Evolutionary conservation across 2,113 vertebrate species (phyloP).

Genomic region (Passer montanus): DNA sequence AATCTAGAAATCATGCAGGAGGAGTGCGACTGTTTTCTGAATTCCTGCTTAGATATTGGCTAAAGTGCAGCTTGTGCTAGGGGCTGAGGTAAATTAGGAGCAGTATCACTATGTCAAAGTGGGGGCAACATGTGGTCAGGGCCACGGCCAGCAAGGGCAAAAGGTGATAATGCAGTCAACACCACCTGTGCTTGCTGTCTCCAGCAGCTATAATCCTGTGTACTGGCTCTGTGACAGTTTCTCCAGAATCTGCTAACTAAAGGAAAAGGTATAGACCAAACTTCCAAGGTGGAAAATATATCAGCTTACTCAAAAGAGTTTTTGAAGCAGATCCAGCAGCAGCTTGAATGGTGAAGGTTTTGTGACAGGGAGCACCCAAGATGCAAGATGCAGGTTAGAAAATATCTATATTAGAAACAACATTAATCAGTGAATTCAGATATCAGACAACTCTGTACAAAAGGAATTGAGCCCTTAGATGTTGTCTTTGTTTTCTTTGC

Average conservation of each 20-base stretch:
- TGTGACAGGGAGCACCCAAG: not conserved
- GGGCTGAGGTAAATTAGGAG: not conserved
- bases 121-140: accelerated
- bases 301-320: not conserved
- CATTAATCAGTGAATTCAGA: not conserved
- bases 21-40: not conserved
- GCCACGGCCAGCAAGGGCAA: not conserved
- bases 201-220: not conserved
- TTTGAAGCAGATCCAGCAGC: not conserved
- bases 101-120: not conserved
- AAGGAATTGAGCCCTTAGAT: not conserved
- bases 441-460: not conserved
- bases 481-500: not conserved
- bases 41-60: not conserved
- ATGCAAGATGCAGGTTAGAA: not conserved
- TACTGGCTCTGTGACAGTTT: not conserved
- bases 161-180: not conserved
- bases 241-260: not conserved
- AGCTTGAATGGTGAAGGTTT: not conserved
- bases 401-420: not conserved
- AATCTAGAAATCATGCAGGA: not conserved
- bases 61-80: not conserved
- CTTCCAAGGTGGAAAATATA: not conserved
- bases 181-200: not conserved
- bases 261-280: not conserved